Conservation (phyloP, 2,797 vertebrate genomes). For the Muraenolepis orangiensis region DNA sequence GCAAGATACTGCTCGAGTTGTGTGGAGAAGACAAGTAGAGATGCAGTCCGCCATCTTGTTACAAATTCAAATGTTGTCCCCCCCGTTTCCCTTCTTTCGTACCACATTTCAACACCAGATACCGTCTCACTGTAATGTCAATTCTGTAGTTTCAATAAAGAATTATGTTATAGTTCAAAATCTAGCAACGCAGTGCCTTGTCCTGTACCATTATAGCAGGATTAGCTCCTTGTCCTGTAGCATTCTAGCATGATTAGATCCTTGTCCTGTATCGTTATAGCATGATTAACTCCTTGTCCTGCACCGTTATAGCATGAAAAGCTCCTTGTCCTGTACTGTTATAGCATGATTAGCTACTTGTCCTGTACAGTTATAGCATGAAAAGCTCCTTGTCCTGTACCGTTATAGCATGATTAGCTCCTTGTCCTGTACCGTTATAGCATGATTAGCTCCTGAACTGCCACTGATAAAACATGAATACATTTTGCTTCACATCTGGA, state of each 20-base stretch:
- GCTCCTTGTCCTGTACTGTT: not conserved
- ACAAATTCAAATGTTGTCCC: not conserved
- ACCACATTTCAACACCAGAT: constrained; percentile 38
- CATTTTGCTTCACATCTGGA: not conserved
- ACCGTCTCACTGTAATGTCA: constrained; percentile 50
- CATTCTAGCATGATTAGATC: too few relatives aligned
- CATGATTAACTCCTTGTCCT: too few relatives aligned
- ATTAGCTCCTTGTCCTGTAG: not conserved
- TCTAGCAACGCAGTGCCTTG: not conserved
- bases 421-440: not conserved
- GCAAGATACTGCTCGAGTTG: constrained; percentile 91
- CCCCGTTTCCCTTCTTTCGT: not conserved
- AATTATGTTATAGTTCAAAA: not conserved
- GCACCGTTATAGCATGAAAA: too few relatives aligned
- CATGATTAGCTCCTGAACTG: too few relatives aligned
- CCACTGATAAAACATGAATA: not conserved
- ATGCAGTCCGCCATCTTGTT: not conserved
- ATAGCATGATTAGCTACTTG: too few relatives aligned
- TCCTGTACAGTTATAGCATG: too few relatives aligned
- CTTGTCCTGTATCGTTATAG: not conserved
- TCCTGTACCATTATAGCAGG: not conserved
- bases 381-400: not conserved
- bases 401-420: too few relatives aligned
- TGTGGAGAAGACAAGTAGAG: constrained; percentile 86
- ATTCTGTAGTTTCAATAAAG: not conserved